Base-by-base conservation (phyloP, 2,113 vertebrate genomes). In the Labeo catla region DNA sequence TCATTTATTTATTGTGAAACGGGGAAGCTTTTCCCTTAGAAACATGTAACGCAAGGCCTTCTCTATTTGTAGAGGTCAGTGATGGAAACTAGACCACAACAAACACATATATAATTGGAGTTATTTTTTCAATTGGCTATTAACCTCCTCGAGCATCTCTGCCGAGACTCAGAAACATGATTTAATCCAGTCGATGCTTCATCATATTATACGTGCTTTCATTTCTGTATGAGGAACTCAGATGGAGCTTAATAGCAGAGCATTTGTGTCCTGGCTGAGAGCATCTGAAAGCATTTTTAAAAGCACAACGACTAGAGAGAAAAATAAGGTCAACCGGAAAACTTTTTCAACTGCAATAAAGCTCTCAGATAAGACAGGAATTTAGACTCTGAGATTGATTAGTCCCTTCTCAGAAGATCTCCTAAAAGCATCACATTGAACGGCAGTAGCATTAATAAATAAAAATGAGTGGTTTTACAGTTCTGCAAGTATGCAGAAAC, bases 41-140 rank as follows among this genome's bases (percentile, higher is more conserved):
- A 76, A 74, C 15, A 77, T 76, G 89, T 90, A 89, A 92, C 79
- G 83, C 90, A 70, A 90, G 85, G 80, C 63, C 84, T 83, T 85
- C 86, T 52, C 65, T 83, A 63, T 70, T 81, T 50, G 49, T 12
- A 50, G 49, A 50, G 49, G 49, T 63, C 88, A 79, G 83, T 8
- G 59, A 80, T 49, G 10, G 34, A 83, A 85, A 16, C 34, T 70
- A 78, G 52, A 8, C 57, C 72, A 66, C 85, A 86, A 57, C 89
- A 61, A 85, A 68, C 50, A 52, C 19, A 16, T 34, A 78, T 57
- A 80, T n/a, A 79, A 86, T 85, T 63, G 85, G 54, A 59, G 74
- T 63, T 16, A 16, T 87, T 83, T 80, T 54, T 86, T 91, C 61
- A 87, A 91, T 57, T 63, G 63, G 68, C 84, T 88, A 87, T 89